A percentile compares a stretch with the other conserved stretches of the same genome.
Evolutionary conservation across 1,140 invertebrate genomes (phyloP).

Genomic region (Paralvinella palmiformis): DNA sequence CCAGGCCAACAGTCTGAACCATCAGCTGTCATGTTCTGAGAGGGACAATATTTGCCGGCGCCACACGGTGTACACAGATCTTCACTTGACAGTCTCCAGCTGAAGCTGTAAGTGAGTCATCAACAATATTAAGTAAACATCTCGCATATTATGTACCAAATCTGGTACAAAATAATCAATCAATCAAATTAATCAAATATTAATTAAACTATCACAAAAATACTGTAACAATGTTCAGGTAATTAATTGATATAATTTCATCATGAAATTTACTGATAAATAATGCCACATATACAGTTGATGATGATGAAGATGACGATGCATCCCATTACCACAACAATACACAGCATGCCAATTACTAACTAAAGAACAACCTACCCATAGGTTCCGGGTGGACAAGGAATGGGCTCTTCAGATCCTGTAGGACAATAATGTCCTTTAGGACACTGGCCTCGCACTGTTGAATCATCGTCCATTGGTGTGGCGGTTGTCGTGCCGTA

Average conservation of each 20-base stretch:
- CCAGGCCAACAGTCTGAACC: slow-evolving; percentile 33
- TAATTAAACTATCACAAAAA: too few species aligned
- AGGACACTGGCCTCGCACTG: slow-evolving; percentile 25
- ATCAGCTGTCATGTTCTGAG: slow-evolving; percentile 33
- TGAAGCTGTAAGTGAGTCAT: slow-evolving; percentile 3
- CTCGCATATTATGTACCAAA: not conserved
- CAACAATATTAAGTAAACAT: too few species aligned
- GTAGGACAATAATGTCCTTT: slow-evolving; percentile 37
- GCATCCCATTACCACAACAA: too few species aligned
- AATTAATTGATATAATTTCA: too few species aligned
- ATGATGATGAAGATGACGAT: too few species aligned
- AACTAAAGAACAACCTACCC: slow-evolving; percentile 25
- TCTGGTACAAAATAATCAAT: not conserved
- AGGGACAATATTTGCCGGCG: slow-evolving; percentile 35
- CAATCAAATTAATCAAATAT: too few species aligned
- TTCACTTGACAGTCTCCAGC: slow-evolving; percentile 2
- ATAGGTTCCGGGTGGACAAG: slow-evolving; percentile 42
- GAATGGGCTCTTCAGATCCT: slow-evolving; percentile 27
- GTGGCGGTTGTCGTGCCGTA: slow-evolving; percentile 23
- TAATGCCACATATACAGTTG: too few species aligned
- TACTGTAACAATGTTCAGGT: too few species aligned
- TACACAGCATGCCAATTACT: not conserved
- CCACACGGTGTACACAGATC: slow-evolving; percentile 28
- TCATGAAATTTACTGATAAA: too few species aligned
- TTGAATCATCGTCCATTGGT: slow-evolving; percentile 31